Conservation (phyloP, 2,113 vertebrate species). For the Hypanus sabinus region DNA sequence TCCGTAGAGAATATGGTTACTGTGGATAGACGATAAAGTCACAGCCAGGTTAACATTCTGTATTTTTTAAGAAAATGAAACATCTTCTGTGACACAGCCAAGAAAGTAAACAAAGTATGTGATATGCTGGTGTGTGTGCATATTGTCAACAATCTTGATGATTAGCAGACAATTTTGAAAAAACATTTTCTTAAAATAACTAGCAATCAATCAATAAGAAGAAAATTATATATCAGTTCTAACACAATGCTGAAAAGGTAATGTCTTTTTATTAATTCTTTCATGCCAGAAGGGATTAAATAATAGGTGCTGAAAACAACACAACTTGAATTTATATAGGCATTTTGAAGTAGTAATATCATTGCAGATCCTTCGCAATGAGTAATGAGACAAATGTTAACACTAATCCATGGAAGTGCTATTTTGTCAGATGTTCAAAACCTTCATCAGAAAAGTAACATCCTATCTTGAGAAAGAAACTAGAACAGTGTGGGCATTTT, state of each 20-base stretch:
- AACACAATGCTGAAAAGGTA: neutral
- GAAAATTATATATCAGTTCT: neutral
- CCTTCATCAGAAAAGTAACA: neutral
- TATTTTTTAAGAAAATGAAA: neutral
- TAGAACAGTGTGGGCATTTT: neutral
- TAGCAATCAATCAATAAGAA: neutral
- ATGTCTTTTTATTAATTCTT: neutral
- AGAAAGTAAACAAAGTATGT: neutral
- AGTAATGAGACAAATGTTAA: neutral
- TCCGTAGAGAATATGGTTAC: neutral
- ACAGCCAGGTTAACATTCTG: neutral
- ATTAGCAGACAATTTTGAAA: neutral
- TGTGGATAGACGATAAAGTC: neutral
- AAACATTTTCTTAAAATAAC: neutral
- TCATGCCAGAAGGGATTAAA: neutral
- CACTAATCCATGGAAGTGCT: neutral
- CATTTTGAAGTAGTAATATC: neutral
- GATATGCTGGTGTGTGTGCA: neutral
- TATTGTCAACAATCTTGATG: neutral
- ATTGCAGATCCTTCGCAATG: too few species aligned
- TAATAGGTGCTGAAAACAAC: neutral
- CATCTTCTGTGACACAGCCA: neutral
- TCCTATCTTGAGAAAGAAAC: too few species aligned
- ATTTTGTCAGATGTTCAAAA: neutral
- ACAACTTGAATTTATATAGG: neutral